Evolutionary conservation across 2,113 vertebrate species (phyloP).

Genomic region (Lepisosteus osseus): DNA sequence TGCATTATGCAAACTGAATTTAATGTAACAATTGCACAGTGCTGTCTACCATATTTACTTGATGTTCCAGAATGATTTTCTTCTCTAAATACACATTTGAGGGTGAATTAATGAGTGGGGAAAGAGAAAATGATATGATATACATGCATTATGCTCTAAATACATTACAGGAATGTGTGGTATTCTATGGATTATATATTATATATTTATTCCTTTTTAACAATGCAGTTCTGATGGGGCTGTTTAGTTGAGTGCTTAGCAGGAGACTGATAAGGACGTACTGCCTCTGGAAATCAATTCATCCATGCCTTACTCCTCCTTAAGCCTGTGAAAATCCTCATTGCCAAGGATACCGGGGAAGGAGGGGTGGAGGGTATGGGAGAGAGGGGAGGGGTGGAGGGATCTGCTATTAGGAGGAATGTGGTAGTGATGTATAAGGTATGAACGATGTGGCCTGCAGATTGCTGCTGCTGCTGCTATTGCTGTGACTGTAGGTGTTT

Average conservation of each 20-base stretch:
- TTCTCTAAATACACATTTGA: slow-evolving; percentile 15
- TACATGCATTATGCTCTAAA: background rate
- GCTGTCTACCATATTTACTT: too few species aligned
- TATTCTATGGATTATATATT: slow-evolving; percentile 35
- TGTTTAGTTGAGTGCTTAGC: slow-evolving; percentile 21
- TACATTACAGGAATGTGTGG: slow-evolving; percentile 43
- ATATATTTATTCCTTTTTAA: slow-evolving; percentile 18
- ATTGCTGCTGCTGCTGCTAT: slow-evolving; percentile 52
- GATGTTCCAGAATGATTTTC: background rate
- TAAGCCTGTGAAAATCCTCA: slow-evolving; percentile 20
- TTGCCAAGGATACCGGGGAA: slow-evolving; percentile 16
- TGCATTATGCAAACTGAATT: too few species aligned
- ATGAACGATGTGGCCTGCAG: slow-evolving; percentile 69
- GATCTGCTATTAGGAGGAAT: slow-evolving; percentile 75
- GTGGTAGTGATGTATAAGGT: slow-evolving; percentile 75
- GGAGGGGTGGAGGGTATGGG: background rate
- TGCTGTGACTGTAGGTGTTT: slow-evolving; percentile 38
- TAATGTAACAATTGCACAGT: too few species aligned
- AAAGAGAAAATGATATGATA: background rate
- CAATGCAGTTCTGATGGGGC: slow-evolving; percentile 16
- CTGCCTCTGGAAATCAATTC: slow-evolving; percentile 19
- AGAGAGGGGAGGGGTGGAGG: slow-evolving; percentile 36
- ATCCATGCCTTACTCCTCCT: slow-evolving; percentile 16
- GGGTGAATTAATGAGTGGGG: slow-evolving; percentile 7
- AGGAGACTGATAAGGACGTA: slow-evolving; percentile 15